phyloP scores from a whole-genome alignment of 2,113 vertebrate species.

The Oreochromis niloticus region DNA sequence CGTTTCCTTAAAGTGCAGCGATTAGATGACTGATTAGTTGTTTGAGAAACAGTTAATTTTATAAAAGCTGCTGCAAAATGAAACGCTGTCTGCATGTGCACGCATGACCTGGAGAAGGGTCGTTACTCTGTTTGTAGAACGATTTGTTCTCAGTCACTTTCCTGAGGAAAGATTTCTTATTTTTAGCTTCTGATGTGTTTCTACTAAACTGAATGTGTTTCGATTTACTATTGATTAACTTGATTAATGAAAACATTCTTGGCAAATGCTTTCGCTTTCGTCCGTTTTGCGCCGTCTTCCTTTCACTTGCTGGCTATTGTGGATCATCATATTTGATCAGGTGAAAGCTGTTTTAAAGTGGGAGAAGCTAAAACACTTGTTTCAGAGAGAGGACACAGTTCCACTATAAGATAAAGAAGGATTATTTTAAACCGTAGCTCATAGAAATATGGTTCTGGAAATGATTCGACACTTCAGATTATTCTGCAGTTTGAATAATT shows the following conservation, averaged over 20 bases:
- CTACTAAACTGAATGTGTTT: background rate
- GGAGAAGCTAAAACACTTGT: background rate
- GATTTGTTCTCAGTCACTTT: background rate
- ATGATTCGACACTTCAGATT: background rate
- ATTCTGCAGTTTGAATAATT: background rate
- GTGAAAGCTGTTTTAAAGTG: background rate
- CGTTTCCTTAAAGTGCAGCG: background rate
- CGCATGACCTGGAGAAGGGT: background rate
- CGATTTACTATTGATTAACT: background rate
- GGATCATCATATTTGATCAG: background rate
- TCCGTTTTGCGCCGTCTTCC: too few species aligned
- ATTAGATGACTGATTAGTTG: accelerated
- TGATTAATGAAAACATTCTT: too few species aligned
- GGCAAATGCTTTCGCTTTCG: too few species aligned
- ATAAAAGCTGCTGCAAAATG: background rate
- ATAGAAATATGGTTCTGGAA: background rate
- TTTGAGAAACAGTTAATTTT: background rate
- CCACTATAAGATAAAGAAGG: background rate
- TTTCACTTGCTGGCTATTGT: background rate
- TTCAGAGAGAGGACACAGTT: background rate
- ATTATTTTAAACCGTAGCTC: background rate
- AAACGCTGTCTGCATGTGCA: background rate
- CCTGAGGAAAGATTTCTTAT: background rate
- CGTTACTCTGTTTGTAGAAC: background rate
- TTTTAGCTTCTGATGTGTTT: background rate